phyloP scores from a whole-genome alignment of 2,113 vertebrate species.

The Chloroceryle aenea region DNA sequence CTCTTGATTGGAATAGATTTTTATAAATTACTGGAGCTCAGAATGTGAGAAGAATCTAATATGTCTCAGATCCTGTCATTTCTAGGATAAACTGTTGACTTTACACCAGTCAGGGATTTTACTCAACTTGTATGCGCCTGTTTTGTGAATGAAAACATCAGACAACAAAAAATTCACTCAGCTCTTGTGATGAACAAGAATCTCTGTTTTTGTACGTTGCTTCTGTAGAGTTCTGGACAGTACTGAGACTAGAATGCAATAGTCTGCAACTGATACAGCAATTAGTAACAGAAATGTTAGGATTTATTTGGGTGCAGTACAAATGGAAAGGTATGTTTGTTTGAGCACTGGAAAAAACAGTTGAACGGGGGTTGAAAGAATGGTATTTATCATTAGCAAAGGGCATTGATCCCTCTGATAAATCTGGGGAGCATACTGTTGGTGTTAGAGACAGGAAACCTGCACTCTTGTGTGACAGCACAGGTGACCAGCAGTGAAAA shows the following conservation, averaged over 20 bases:
- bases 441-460: not conserved
- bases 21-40: not conserved
- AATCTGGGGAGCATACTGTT: not conserved
- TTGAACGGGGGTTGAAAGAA: not conserved
- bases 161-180: not conserved
- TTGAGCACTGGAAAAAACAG: not conserved
- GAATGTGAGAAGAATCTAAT: not conserved
- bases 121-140: not conserved
- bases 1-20: not conserved
- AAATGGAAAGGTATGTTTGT: not conserved
- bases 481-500: not conserved
- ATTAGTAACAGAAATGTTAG: not conserved
- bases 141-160: not conserved
- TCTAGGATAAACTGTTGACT: not conserved
- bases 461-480: not conserved
- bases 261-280: not conserved
- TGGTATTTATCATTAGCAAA: not conserved
- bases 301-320: not conserved
- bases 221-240: not conserved
- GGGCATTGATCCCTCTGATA: not conserved
- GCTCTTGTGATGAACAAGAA: not conserved
- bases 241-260: not conserved
- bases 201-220: not conserved
- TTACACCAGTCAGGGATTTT: not conserved
- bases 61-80: not conserved